Base-by-base conservation (phyloP, 1,140 invertebrate genomes). In the Bombyx mandarina region DNA sequence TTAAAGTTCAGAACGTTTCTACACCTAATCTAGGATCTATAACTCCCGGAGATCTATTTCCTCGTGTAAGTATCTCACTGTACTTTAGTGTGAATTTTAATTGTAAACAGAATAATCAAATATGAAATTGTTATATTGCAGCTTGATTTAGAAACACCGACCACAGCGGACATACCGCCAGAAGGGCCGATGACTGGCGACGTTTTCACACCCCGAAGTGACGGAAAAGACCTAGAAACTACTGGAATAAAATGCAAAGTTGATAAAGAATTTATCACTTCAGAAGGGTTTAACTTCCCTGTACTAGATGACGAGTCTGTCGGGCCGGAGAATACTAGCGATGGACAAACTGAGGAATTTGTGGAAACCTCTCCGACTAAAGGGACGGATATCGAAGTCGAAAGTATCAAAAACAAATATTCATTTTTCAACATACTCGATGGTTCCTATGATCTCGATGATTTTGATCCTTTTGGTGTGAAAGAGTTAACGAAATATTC, bases 61-160 rank as follows among this genome's bases (percentile, higher is more conserved):
- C 77, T 26, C 56, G 63, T 66, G 84, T 87, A 73, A 73, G 66
- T 54, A 44, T 7, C 12, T 3, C 12, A 18, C 12, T 18, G 10
- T 18, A 18, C 1, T 49, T n/a, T 47, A 35, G 26, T 35, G 26
- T 35, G 26, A 35, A 2, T 35, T 35, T 35, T 3, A 35, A 35
- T 35, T 35, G 26, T 35, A 35, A 35, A 35, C 26, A 35, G 26
- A 35, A 35, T 35, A 35, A 35, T 8, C 45, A 6, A 44, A 9
- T 53, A 44, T 12, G n/a, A 10, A 3, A 18, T 42, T 63, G 63
- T 61, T 63, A n/a, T 52, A 63, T 81, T 82, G 45, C 57, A 88
- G 87, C 70, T 89, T 8, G 83, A 88, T 57, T 63, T 89, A 45
- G 88, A 89, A 77, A 89, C 88, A 7, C 88, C 86, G 42, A 87